phyloP scores from a whole-genome alignment of 2,888 invertebrate genomes.

The Agapostemon virescens region DNA sequence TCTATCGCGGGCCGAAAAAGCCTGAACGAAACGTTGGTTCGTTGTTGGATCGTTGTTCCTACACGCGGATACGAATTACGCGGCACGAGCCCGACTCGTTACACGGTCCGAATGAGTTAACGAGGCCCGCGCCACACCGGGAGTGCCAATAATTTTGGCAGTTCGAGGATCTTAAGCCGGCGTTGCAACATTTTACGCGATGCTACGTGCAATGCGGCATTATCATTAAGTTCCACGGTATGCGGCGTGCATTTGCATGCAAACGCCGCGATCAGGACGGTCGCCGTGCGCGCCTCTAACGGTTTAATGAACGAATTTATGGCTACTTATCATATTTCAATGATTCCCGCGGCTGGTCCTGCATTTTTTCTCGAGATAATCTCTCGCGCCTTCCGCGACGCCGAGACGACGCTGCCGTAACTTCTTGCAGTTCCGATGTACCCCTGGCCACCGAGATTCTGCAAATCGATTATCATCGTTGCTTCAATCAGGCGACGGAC shows the following conservation, averaged over 20 bases:
- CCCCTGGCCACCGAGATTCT: neutral
- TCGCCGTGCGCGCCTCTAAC: constrained; percentile 14
- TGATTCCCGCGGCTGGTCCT: constrained; percentile 21
- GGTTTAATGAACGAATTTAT: constrained; percentile 56
- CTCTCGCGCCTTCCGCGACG: constrained; percentile 19
- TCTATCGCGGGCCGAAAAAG: neutral
- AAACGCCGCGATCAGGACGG: constrained; percentile 33
- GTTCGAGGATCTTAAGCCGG: constrained; percentile 35
- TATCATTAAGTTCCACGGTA: constrained; percentile 47
- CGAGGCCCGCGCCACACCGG: constrained; percentile 21
- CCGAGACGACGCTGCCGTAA: neutral
- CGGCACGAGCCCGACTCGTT: constrained; percentile 32
- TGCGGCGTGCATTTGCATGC: constrained; percentile 43
- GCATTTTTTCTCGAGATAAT: constrained; percentile 27
- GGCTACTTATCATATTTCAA: constrained; percentile 51
- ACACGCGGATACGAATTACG: constrained; percentile 22
- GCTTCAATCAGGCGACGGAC: neutral
- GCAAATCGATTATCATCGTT: neutral
- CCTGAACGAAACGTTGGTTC: neutral
- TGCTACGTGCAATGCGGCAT: constrained; percentile 29
- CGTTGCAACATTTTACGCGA: constrained; percentile 36
- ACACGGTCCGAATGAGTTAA: constrained; percentile 27
- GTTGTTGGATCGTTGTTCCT: constrained; percentile 12
- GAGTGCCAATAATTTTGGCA: constrained; percentile 44
- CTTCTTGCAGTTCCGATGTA: neutral